Conservation (phyloP, 2,888 invertebrate genomes). For the Cheilosia impressa region DNA sequence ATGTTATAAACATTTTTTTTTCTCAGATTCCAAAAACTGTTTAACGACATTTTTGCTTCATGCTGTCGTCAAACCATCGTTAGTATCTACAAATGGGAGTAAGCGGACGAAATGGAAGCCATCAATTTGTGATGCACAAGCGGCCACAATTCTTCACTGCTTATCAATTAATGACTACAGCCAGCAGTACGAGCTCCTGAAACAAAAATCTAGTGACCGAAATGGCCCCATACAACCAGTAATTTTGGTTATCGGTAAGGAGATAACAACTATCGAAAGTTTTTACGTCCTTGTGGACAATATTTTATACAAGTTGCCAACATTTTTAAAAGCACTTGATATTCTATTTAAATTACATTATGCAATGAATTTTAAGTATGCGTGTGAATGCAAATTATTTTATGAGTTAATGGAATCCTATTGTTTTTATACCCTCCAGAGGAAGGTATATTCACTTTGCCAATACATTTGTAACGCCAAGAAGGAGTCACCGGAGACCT, state of each 20-base stretch:
- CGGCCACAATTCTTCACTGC: slow-evolving; percentile 50
- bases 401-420: no score
- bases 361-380: slow-evolving; percentile 49
- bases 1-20: neutral
- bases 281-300: slow-evolving; percentile 52
- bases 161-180: slow-evolving; percentile 25
- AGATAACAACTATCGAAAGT: slow-evolving; percentile 39
- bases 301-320: slow-evolving; percentile 32
- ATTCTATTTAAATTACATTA: slow-evolving; percentile 48
- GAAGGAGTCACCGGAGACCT: no score
- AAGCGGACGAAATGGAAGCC: slow-evolving; percentile 57
- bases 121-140: slow-evolving; percentile 56
- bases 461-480: no score
- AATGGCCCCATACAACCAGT: slow-evolving; percentile 22
- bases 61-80: slow-evolving; percentile 50
- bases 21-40: slow-evolving; percentile 41
- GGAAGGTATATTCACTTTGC: no score
- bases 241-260: slow-evolving; percentile 35
- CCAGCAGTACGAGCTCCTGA: slow-evolving; percentile 23
- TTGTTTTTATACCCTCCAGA: no score
- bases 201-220: slow-evolving; percentile 15
- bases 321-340: slow-evolving; percentile 49
- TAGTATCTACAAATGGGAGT: slow-evolving; percentile 21
- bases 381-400: slow-evolving; percentile 1
- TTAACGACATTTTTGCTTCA: slow-evolving; percentile 23